Conservation (phyloP, 2,113 vertebrate genomes). For the Euleptes europaea region DNA sequence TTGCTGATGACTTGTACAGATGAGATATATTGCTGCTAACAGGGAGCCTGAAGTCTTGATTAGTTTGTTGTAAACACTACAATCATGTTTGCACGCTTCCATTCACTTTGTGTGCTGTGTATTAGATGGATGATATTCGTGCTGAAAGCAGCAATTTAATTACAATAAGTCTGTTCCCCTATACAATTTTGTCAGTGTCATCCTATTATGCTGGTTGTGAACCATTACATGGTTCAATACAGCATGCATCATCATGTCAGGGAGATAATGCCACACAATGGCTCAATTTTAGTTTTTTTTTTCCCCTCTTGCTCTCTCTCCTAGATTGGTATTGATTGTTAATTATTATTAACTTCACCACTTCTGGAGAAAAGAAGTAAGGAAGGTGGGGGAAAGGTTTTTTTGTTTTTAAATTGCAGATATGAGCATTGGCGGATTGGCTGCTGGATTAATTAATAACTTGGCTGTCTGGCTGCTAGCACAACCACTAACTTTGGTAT, state of each 20-base stretch:
- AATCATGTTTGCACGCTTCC: slow-evolving; percentile 51
- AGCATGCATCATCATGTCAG: slow-evolving; percentile 31
- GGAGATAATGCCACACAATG: slow-evolving; percentile 42
- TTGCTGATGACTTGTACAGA: slow-evolving; percentile 39
- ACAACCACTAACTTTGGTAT: slow-evolving; percentile 34
- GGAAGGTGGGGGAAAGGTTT: slow-evolving; percentile 3
- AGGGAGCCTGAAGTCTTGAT: slow-evolving; percentile 61
- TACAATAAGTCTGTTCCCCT: slow-evolving; percentile 56
- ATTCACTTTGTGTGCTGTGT: slow-evolving; percentile 50
- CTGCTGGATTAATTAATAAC: background rate
- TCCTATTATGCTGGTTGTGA: slow-evolving; percentile 52
- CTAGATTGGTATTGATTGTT: slow-evolving; percentile 54
- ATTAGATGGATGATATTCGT: slow-evolving; percentile 61
- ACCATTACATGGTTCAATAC: slow-evolving; percentile 48
- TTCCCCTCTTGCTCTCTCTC: slow-evolving; percentile 25
- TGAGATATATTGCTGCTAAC: slow-evolving; percentile 53
- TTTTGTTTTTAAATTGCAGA: slow-evolving; percentile 44
- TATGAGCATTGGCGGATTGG: background rate
- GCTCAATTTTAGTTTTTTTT: slow-evolving; percentile 36
- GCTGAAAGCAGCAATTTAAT: slow-evolving; percentile 66
- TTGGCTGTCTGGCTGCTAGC: slow-evolving; percentile 2
- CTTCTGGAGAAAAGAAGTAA: slow-evolving; percentile 54
- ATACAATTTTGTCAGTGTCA: slow-evolving; percentile 56
- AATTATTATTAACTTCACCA: slow-evolving; percentile 47
- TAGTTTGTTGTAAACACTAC: slow-evolving; percentile 63